Percentiles rank a stretch among this genome's conserved stretches.
Conservation (phyloP, 2,797 vertebrate species). For the Lindbergichthys nudifrons region DNA sequence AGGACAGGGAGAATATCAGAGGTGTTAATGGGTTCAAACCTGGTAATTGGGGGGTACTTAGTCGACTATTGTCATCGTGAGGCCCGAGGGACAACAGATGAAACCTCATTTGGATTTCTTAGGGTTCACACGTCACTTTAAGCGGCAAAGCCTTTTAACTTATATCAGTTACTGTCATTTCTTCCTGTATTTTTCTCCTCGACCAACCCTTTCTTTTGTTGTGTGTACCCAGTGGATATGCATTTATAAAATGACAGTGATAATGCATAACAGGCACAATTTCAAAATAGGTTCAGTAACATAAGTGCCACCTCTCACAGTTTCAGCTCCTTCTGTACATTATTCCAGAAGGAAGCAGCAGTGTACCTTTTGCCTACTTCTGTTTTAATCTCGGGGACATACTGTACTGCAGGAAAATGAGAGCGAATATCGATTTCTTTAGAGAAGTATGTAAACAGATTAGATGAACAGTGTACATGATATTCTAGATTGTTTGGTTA, state of each 20-base stretch:
- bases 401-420: no score
- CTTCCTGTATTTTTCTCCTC: not conserved
- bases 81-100: slow-evolving; percentile 62
- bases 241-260: no score
- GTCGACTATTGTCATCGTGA: slow-evolving; percentile 60
- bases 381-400: no score
- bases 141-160: slow-evolving; percentile 27
- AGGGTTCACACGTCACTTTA: slow-evolving; percentile 44
- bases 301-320: no score
- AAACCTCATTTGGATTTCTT: slow-evolving; percentile 62
- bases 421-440: no score
- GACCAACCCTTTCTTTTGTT: not conserved
- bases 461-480: no score
- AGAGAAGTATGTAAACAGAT: no score
- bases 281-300: no score
- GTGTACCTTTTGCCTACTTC: no score
- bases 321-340: no score
- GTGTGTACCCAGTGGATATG: not conserved
- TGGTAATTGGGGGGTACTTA: slow-evolving; percentile 75
- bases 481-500: not conserved
- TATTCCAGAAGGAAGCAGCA: no score
- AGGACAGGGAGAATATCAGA: slow-evolving; percentile 48
- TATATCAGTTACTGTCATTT: slow-evolving; percentile 4
- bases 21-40: slow-evolving; percentile 79
- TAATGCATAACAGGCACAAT: no score